Base-by-base conservation (phyloP, 2,113 vertebrate species). In the Orthochromis indermauri region DNA sequence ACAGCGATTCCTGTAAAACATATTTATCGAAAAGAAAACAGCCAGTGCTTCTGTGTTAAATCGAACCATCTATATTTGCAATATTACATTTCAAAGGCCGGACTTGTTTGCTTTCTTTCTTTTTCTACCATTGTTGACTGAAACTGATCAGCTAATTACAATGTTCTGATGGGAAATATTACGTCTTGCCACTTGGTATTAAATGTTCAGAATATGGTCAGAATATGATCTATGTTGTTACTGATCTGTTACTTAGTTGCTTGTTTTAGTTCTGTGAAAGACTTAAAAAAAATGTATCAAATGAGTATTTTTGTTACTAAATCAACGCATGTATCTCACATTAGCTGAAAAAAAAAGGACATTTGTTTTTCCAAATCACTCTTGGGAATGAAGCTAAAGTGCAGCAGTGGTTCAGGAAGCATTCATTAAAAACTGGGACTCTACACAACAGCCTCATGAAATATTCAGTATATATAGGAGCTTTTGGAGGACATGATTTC, bases 351-450 rank as follows among this genome's bases (percentile, higher is more conserved):
- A 78, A 66, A 49, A 51, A 49, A 83, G 37, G 57, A 49, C 42
- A 84, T 86, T 86, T 91, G 71, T 84, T 90, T 88, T 76, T 83
- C 47, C 59, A 45, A 57, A 80, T 84, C 42, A 68, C 91, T 88
- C 90, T 3, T 11, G 88, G 89, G 91, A 91, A 6, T 9, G 73
- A 76, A 88, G 88, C 49, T 78, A 33, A 92, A 91, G 90, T 68
- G 88, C 92, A 83, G 61, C 86, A 17, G 4, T 17, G 84, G 82
- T 86, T 93, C 86, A 91, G 85, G 82, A 19, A 73, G 81, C 89
- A 53, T 87, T 92, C 88, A 91, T 93, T 93, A 93, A 92, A 91
- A 91, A 80, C 81, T 24, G 63, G 88, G 90, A 83, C 90, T 88
- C 57, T 24, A 63, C 87, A 57, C 68, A 82, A 80, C 5, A 57